Base-by-base conservation (phyloP, 2,888 invertebrate species). In the Chaitophorus viminalis region DNA sequence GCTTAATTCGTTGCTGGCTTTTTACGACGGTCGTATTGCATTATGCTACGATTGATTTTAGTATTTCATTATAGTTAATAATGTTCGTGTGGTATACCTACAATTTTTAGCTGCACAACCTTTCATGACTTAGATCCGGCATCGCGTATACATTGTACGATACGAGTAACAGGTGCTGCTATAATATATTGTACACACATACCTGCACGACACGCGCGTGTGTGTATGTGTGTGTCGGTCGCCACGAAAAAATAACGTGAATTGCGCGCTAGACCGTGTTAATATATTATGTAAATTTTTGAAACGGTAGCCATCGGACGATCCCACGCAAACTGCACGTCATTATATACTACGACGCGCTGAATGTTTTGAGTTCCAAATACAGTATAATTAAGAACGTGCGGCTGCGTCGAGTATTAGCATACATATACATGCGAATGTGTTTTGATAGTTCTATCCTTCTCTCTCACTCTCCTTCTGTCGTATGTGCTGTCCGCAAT, bases 261-360 rank as follows among this genome's bases (percentile, higher is more conserved):
- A 6, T 60, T 29, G 11, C 33, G 31, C 72, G 31, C 33, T 31
- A 25, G n/a, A 33, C 33, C 9, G 46, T 46, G 46, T 14, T 46
- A 11, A 46, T 46, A 46, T 46, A 46, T 46, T 78, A 78, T 78
- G 78, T 33, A 78, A 78, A 78, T 60, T 11, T 46, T 31, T 33
- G 82, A 82, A 82, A 82, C 82, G 72, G 82, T 70, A 82, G 72
- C 54, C 72, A 25, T 29, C 52, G 25, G 33, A 33, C 33, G 52
- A 46, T 18, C 54, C 25, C 36, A 25, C 74, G 60, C 31, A 36
- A 21, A 46, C 25, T 70, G 29, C 68, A 70, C 82, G 36, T 46
- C 31, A 68, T 65, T 68, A 81, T 39, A 36, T 65, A 81, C 39
- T 18, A 21, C 31, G 46, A n/a, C 46, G 5, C 82, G 29, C 25